A percentile compares a stretch with the other conserved stretches of the same genome.
Evolutionary conservation across 2,888 invertebrate genomes (phyloP).

Genomic region (Microctonus aethiopoides): DNA sequence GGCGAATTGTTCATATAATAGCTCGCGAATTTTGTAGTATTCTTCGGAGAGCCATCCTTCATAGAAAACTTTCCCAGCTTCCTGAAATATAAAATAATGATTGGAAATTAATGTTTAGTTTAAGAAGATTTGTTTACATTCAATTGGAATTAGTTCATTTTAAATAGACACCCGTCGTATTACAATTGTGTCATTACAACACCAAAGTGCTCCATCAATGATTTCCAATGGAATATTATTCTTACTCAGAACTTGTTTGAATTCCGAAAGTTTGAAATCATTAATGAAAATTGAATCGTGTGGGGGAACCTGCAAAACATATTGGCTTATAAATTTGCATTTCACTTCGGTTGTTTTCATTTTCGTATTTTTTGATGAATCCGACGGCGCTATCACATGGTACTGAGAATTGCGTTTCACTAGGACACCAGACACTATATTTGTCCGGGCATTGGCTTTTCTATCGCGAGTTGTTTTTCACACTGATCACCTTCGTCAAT

Average conservation of each 20-base stretch:
- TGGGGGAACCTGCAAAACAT: conserved; percentile 70
- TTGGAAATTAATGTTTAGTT: conserved; percentile 10
- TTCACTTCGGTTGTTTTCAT: too few relatives aligned
- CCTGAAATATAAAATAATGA: conserved; percentile 70
- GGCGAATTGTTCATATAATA: conserved; percentile 96
- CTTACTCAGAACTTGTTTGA: conserved; percentile 82
- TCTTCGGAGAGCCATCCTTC: conserved; percentile 96
- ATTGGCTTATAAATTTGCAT: too few relatives aligned
- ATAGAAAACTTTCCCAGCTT: conserved; percentile 89
- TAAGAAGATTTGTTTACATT: neutral
- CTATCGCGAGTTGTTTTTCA: too few relatives aligned
- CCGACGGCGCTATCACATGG: too few relatives aligned
- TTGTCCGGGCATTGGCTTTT: too few relatives aligned
- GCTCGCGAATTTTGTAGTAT: conserved; percentile 91
- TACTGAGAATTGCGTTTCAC: too few relatives aligned
- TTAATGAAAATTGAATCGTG: conserved; percentile 93
- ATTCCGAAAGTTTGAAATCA: conserved; percentile 91
- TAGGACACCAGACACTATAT: too few relatives aligned
- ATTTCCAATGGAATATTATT: conserved; percentile 87
- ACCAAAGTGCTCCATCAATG: conserved; percentile 91
- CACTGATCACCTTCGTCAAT: too few relatives aligned
- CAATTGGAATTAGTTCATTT: neutral
- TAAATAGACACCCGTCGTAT: conserved; percentile 78
- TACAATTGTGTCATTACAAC: conserved; percentile 91
- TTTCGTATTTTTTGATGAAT: too few relatives aligned